A percentile compares a stretch with the other conserved stretches of the same genome.
Conservation (phyloP, 2,888 invertebrate genomes). For the Phyllotreta cruciferae region DNA sequence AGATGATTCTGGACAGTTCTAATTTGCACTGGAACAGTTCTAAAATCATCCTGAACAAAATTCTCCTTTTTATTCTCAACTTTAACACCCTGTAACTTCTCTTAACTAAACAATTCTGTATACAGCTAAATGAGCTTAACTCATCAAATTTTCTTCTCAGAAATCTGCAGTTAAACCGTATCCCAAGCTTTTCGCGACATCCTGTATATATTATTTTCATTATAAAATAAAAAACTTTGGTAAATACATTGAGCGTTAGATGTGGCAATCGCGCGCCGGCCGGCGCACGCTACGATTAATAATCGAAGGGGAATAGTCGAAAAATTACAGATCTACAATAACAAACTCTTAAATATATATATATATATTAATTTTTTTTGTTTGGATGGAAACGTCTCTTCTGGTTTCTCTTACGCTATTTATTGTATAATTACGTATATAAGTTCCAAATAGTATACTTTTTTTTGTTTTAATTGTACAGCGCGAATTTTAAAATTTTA, state of each 20-base stretch:
- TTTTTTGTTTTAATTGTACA: slow-evolving; percentile 34
- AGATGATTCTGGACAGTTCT: no score
- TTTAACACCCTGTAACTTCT: no score
- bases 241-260: slow-evolving; percentile 10
- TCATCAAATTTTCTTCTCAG: no score
- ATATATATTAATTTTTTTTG: slow-evolving; percentile 15
- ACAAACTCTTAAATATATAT: slow-evolving; percentile 42
- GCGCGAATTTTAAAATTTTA: not conserved
- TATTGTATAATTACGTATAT: slow-evolving; percentile 60
- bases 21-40: no score
- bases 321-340: slow-evolving; percentile 39
- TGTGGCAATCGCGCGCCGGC: slow-evolving; percentile 18
- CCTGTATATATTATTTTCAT: no score
- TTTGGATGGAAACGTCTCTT: slow-evolving; percentile 55
- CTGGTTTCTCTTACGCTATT: slow-evolving; percentile 48
- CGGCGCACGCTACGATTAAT: not conserved
- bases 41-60: no score
- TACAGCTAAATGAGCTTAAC: no score
- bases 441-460: slow-evolving; percentile 58
- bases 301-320: slow-evolving; percentile 22
- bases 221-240: not conserved
- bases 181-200: no score
- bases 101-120: no score
- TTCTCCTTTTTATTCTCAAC: no score
- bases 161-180: no score